These are phyloP conservation scores for Sardina pilchardus DNA, from an alignment of 2,113 vertebrate genomes.

Conservation along the genomic window DNA sequence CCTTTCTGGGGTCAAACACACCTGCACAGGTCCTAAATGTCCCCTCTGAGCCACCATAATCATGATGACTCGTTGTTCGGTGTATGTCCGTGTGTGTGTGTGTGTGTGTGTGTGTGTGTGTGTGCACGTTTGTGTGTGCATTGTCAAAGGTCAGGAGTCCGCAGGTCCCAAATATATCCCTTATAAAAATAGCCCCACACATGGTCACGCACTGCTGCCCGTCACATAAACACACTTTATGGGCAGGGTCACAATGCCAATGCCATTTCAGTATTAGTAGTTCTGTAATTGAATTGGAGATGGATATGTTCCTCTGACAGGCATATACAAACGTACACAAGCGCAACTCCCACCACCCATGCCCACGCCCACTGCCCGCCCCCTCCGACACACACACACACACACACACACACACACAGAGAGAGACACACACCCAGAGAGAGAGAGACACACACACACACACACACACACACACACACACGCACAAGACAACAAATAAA, in stretches of 20 bases:
- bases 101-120: constrained; percentile 16
- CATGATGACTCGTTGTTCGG: not conserved
- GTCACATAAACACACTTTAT: constrained; percentile 3
- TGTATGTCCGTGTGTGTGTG: not conserved
- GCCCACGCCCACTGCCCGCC: constrained; percentile 3
- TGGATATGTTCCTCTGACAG: not conserved
- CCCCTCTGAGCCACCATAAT: not conserved
- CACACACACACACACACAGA: constrained; percentile 4
- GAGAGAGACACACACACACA: constrained; percentile 4
- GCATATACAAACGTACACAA: not conserved
- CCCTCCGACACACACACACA: constrained; percentile 2
- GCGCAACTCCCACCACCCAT: not conserved
- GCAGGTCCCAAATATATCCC: not conserved
- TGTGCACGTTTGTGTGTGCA: constrained; percentile 25
- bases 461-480: constrained; percentile 24
- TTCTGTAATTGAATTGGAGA: constrained; percentile 9
- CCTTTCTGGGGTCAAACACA: not conserved
- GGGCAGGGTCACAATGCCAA: not conserved
- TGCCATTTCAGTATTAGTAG: constrained; percentile 1
- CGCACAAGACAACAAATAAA: not conserved
- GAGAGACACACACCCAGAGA: constrained; percentile 26
- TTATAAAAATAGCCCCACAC: not conserved
- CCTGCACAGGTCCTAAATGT: not conserved
- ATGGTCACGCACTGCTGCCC: not conserved
- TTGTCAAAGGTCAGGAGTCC: constrained; percentile 62